Evolutionary conservation across 2,113 vertebrate genomes (phyloP).

Genomic region (Labeo catla): DNA sequence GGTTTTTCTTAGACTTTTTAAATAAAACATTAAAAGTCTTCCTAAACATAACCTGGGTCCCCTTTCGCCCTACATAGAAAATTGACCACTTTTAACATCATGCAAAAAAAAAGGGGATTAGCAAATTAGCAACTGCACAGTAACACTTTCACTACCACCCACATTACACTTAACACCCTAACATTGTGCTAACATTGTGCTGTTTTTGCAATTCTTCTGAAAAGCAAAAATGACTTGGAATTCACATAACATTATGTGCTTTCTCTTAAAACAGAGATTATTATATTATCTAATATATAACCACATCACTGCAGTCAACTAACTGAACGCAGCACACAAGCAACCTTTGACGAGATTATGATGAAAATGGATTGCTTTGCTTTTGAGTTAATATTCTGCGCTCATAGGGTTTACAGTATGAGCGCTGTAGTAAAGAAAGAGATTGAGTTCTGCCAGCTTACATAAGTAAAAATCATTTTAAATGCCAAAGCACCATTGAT

Average conservation of each 20-base stretch:
- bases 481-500: neutral
- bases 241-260: neutral
- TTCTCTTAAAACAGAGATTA: neutral
- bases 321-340: neutral
- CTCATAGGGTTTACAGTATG: neutral
- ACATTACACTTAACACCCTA: neutral
- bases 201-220: neutral
- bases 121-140: neutral
- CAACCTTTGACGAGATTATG: neutral
- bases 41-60: no score
- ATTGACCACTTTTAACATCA: neutral
- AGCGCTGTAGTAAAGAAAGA: neutral
- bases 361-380: neutral
- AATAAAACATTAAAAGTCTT: no score
- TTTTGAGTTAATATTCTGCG: no score
- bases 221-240: neutral
- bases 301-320: neutral
- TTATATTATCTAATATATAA: neutral
- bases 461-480: neutral
- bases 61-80: no score
- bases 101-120: neutral
- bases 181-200: neutral
- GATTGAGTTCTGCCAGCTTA: neutral
- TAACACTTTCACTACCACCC: neutral
- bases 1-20: no score